These are phyloP conservation scores for Stenolophus ochropezus DNA, from an alignment of 2,888 invertebrate genomes.

Conservation along the genomic window DNA sequence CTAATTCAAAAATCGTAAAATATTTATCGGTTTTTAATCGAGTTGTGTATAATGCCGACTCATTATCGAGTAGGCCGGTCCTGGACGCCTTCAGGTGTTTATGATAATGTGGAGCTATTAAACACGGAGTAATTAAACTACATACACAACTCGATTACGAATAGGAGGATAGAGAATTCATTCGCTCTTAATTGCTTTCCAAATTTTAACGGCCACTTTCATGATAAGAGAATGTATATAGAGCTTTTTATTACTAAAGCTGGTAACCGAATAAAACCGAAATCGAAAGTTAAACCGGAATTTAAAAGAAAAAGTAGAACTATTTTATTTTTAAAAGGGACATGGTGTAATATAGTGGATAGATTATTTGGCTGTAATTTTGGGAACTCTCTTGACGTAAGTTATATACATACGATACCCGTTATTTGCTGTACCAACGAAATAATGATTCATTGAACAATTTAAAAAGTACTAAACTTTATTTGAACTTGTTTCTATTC, in stretches of 20 bases:
- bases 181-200: not conserved
- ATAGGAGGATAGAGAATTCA: not conserved
- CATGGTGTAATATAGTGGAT: too few relatives aligned
- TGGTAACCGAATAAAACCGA: not conserved
- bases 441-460: too few relatives aligned
- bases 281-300: not conserved
- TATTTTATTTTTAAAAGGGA: too few relatives aligned
- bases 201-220: not conserved
- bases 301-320: too few relatives aligned
- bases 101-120: constrained; percentile 14
- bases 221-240: too few relatives aligned
- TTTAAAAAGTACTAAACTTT: too few relatives aligned
- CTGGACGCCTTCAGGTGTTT: constrained; percentile 9
- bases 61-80: constrained; percentile 2
- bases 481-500: too few relatives aligned
- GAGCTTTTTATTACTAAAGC: too few relatives aligned
- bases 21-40: constrained; percentile 27
- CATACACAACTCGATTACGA: constrained; percentile 1
- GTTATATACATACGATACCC: too few relatives aligned
- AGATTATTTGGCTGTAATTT: too few relatives aligned
- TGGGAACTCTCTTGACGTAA: too few relatives aligned
- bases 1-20: constrained; percentile 37
- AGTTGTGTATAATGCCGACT: not conserved
- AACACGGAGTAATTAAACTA: constrained; percentile 3
- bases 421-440: too few relatives aligned